Percentiles rank a stretch among this genome's conserved stretches.
These are phyloP conservation scores for Drosophila mimica DNA, from an alignment of 2,888 invertebrate genomes.

Conservation along the genomic window DNA sequence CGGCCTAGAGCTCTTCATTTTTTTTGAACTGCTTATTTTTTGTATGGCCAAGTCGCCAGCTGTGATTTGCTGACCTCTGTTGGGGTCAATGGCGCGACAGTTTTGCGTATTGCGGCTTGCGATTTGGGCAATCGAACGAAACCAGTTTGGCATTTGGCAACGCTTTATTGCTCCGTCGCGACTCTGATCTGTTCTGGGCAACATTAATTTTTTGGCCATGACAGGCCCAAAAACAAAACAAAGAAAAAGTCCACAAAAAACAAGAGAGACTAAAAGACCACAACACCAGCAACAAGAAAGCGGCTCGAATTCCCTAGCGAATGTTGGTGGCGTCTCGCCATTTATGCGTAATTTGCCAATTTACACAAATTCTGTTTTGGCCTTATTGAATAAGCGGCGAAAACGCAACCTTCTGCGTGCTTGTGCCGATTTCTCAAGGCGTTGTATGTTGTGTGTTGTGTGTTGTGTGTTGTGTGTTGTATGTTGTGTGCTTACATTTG, in stretches of 20 bases:
- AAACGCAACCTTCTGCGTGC: slow-evolving; percentile 45
- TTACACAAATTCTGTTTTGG: slow-evolving; percentile 59
- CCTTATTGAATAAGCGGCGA: slow-evolving; percentile 46
- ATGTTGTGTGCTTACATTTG: slow-evolving; percentile 22
- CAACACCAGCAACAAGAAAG: slow-evolving; percentile 6
- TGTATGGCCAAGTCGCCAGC: neutral
- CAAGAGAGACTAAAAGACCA: neutral
- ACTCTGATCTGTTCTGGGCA: slow-evolving; percentile 37
- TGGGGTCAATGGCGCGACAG: slow-evolving; percentile 37
- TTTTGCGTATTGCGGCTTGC: neutral
- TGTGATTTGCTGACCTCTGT: slow-evolving; percentile 46
- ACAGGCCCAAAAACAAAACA: slow-evolving; percentile 30
- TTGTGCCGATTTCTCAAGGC: slow-evolving; percentile 20
- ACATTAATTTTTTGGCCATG: slow-evolving; percentile 51
- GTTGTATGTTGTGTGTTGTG: slow-evolving; percentile 13
- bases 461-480: slow-evolving; percentile 1
- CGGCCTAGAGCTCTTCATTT: neutral
- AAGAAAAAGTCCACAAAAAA: neutral
- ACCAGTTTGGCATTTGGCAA: slow-evolving; percentile 43
- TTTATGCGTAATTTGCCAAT: slow-evolving; percentile 67
- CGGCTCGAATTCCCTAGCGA: slow-evolving; percentile 50
- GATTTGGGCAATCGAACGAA: slow-evolving; percentile 15
- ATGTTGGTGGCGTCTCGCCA: slow-evolving; percentile 43
- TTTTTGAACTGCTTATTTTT: neutral
- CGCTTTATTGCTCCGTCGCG: slow-evolving; percentile 38